These are phyloP conservation scores for Ethmia dodecea DNA, from an alignment of 2,888 invertebrate genomes.

Conservation along the genomic window DNA sequence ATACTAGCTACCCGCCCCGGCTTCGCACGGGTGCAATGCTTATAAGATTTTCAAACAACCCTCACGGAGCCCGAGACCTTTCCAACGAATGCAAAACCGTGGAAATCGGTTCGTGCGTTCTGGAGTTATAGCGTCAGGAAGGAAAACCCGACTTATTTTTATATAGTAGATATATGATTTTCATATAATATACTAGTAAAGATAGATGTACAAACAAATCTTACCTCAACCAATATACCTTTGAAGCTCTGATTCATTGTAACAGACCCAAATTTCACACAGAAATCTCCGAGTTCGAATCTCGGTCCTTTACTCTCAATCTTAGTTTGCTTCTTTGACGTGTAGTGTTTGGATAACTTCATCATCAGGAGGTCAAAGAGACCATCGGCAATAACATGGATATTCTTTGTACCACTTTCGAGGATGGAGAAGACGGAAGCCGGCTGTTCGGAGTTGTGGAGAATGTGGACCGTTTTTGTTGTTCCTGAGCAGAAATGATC, in stretches of 20 bases:
- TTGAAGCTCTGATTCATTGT: constrained; percentile 95
- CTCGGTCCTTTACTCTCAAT: constrained; percentile 93
- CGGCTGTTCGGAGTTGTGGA: constrained; percentile 97
- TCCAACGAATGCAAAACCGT: no score
- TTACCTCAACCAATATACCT: constrained; percentile 93
- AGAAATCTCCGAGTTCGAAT: constrained; percentile 93
- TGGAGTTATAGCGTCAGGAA: no score
- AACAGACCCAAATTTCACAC: constrained; percentile 94
- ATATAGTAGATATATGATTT: no score
- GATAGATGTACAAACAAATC: no score
- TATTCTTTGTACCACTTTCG: constrained; percentile 90
- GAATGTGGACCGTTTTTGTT: constrained; percentile 91
- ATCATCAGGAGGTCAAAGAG: constrained; percentile 94
- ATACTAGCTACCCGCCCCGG: no score
- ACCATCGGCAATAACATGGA: constrained; percentile 93
- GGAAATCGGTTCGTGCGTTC: no score
- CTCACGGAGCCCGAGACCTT: no score
- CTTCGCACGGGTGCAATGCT: no score
- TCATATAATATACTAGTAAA: no score
- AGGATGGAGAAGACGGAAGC: constrained; percentile 95
- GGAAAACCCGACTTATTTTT: no score
- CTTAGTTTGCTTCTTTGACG: constrained; percentile 92
- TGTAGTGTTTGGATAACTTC: constrained; percentile 92
- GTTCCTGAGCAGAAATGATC: constrained; percentile 74
- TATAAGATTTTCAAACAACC: no score